A percentile compares a stretch with the other conserved stretches of the same genome.
Conservation (phyloP, 2,113 vertebrate genomes). For the Apteryx owenii region DNA sequence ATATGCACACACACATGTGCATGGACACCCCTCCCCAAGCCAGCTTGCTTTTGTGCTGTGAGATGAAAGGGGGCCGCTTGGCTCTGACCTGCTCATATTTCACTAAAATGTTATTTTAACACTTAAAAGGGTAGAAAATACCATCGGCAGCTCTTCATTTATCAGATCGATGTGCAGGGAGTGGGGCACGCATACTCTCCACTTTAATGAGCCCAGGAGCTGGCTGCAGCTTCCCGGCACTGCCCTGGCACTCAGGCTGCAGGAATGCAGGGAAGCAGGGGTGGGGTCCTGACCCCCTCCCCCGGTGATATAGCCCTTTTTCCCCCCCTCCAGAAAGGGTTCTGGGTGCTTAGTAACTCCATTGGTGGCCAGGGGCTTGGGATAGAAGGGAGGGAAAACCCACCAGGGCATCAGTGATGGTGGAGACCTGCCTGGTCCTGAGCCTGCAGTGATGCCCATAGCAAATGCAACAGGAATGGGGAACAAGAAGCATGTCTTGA, state of each 20-base stretch:
- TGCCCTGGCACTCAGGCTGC: not conserved
- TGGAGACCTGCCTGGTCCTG: not conserved
- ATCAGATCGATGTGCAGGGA: constrained; percentile 46
- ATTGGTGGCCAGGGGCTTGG: rapidly evolving
- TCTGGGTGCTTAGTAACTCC: not conserved
- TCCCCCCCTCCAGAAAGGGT: not conserved
- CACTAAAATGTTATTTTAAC: constrained; percentile 78
- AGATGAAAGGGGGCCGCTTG: constrained; percentile 52
- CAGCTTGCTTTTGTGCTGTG: constrained; percentile 12
- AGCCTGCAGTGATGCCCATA: not conserved
- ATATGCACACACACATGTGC: rapidly evolving
- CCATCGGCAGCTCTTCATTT: constrained; percentile 34
- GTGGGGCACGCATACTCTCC: not conserved
- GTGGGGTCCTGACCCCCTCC: not conserved
- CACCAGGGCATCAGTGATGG: not conserved
- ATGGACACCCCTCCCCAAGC: not conserved
- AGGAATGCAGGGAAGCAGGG: not conserved
- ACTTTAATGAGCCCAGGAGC: constrained; percentile 35
- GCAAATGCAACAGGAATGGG: not conserved
- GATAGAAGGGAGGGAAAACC: not conserved
- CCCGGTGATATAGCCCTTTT: not conserved
- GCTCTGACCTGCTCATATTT: constrained; percentile 75
- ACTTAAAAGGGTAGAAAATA: constrained; percentile 77
- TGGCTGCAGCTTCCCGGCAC: not conserved
- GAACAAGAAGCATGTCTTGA: not conserved